phyloP scores from a whole-genome alignment of 2,888 invertebrate genomes.

The Amphiduros pacificus region DNA sequence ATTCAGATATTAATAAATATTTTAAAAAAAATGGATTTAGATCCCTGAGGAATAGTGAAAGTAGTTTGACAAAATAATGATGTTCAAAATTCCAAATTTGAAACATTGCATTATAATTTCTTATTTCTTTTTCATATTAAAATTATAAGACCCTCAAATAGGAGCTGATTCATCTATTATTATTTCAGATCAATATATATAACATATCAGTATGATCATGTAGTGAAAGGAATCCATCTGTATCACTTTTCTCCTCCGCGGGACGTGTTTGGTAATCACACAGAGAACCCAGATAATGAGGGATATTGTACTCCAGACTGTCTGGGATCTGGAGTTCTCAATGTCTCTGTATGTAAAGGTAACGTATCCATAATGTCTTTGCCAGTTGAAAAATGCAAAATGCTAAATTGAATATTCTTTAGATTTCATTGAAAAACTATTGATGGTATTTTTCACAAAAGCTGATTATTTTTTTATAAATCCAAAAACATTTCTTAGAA shows the following conservation, averaged over 20 bases:
- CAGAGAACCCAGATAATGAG: conserved; percentile 34
- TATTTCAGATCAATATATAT: conserved; percentile 30
- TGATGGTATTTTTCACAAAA: no score
- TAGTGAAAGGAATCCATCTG: conserved; percentile 22
- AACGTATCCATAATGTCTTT: no score
- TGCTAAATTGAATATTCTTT: no score
- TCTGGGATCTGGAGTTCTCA: conserved; percentile 38
- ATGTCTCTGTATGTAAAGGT: conserved; percentile 23
- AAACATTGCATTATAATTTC: not conserved
- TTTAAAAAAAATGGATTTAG: not conserved
- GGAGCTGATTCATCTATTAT: no score
- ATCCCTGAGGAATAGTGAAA: not conserved
- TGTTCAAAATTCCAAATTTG: not conserved
- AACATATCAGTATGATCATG: conserved; percentile 16
- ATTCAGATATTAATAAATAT: not conserved
- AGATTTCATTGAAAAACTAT: no score
- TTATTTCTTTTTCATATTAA: no score
- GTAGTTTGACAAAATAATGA: not conserved
- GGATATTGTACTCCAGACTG: conserved; percentile 41
- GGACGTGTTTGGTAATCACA: conserved; percentile 28
- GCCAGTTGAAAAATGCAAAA: no score
- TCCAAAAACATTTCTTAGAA: no score
- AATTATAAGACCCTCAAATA: no score
- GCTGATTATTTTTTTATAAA: no score
- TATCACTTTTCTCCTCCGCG: conserved; percentile 33